Base-by-base conservation (phyloP, 2,888 invertebrate genomes). In the Steinernema carpocapsae region DNA sequence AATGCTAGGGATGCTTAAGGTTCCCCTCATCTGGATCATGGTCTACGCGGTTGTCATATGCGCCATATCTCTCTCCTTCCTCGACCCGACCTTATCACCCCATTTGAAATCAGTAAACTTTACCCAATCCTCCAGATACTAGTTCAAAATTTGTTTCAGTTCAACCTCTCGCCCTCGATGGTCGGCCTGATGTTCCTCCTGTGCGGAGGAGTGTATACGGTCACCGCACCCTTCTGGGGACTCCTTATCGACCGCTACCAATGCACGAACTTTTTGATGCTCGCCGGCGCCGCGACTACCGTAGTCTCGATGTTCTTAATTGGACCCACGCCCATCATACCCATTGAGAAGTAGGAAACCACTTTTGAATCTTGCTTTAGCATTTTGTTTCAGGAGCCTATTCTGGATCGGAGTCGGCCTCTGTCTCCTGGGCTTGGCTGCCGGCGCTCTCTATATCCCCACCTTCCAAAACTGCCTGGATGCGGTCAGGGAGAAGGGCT, bases 41-140 rank as follows among this genome's bases (percentile, higher is more conserved):
- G 79, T 85, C 22, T 84, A 80, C 37, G 83, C 86, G 1, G 83
- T 86, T 1, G 75, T 83, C 6, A 81, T 88, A 2, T 87, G 88
- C 12, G 88, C 88, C 12, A 81, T 88, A 14, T 83, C 85, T 0
- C 77, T 87, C 1, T 88, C 88, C 1, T 95, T 94, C 88, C 90
- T 95, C 26, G 93, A 94, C 87, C 94, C 95, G 0, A 94, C 94
- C 0, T 89, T 95, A 26, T 94, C 94, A 82, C 93, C 93, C 0
- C 95, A 95, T 89, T 90, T 95, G n/a, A 72, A 75, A 70, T 81
- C 85, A 75, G 84, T 85, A 70, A 72, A 73, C 74, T 59, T 72
- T 73, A 32, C 52, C n/a, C n/a, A n/a, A n/a, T n/a, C n/a, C n/a
- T n/a, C n/a, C n/a, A n/a, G n/a, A n/a, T n/a, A n/a, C n/a, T n/a